Evolutionary conservation across 2,888 invertebrate genomes (phyloP).

Genomic region (Taenaris catops): DNA sequence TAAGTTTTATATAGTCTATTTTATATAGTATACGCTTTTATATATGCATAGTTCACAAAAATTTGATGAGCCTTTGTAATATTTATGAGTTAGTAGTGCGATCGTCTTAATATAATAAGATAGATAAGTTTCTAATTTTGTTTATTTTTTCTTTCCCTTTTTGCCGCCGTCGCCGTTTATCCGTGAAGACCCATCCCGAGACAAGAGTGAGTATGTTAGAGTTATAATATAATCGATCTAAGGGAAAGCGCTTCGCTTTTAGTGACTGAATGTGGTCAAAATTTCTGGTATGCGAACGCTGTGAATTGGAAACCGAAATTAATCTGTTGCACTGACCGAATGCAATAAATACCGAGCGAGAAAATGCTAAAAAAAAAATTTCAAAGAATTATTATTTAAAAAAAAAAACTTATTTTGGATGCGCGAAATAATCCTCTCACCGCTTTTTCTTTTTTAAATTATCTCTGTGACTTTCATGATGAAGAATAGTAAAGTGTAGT

Average conservation of each 20-base stretch:
- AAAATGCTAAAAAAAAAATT: conserved; percentile 41
- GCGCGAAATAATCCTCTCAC: conserved; percentile 61
- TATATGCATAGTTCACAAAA: conserved; percentile 9
- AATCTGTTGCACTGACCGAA: conserved; percentile 30
- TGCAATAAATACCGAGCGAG: conserved; percentile 22
- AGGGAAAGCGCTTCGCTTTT: conserved; percentile 56
- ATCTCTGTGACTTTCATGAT: conserved; percentile 43
- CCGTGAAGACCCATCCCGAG: conserved; percentile 83
- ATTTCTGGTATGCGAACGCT: conserved; percentile 41
- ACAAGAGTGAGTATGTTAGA: conserved; percentile 81
- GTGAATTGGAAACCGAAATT: conserved; percentile 46
- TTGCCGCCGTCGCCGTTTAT: conserved; percentile 54
- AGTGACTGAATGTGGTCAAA: conserved; percentile 45
- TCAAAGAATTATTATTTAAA: no score
- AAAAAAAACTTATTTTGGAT: conserved; percentile 59
- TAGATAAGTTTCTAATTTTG: conserved; percentile 46
- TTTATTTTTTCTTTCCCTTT: conserved; percentile 56
- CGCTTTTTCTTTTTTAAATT: conserved; percentile 55
- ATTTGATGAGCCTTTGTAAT: conserved; percentile 13
- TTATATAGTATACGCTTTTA: no score
- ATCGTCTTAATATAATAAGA: conserved; percentile 29
- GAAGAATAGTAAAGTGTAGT: conserved; percentile 44
- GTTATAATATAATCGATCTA: conserved; percentile 30
- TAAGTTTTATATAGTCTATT: no score
- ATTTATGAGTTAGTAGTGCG: conserved; percentile 9